A percentile compares a stretch with the other conserved stretches of the same genome.
Evolutionary conservation across 2,113 vertebrate genomes (phyloP).

Genomic region (Lepisosteus osseus): DNA sequence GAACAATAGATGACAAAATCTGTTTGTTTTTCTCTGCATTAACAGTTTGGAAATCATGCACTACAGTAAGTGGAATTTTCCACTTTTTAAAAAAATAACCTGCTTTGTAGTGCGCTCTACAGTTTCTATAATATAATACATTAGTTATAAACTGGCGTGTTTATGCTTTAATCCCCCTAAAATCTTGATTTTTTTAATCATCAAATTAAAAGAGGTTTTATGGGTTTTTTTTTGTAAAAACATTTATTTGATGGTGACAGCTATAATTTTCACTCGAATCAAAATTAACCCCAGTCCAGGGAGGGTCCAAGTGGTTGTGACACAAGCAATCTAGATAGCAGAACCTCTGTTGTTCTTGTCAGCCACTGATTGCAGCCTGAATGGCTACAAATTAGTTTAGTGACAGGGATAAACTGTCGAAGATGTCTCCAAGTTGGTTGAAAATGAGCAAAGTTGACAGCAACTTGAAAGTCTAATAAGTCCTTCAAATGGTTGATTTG

Average conservation of each 20-base stretch:
- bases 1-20: no score
- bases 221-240: not conserved
- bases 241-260: no score
- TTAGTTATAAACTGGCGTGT: no score
- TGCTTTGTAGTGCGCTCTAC: no score
- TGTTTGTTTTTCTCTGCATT: no score
- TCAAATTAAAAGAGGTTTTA: no score
- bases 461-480: conserved; percentile 92
- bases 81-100: no score
- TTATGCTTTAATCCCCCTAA: no score
- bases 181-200: no score
- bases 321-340: conserved; percentile 38
- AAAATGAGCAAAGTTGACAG: conserved; percentile 95
- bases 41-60: no score
- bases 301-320: conserved; percentile 16
- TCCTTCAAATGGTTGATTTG: conserved; percentile 87
- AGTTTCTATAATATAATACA: no score
- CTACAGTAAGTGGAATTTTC: no score
- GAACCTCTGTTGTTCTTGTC: conserved; percentile 60
- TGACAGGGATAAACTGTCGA: conserved; percentile 85
- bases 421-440: conserved; percentile 78
- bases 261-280: not conserved
- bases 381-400: conserved; percentile 93
- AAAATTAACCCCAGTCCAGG: not conserved
- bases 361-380: conserved; percentile 74